A percentile compares a stretch with the other conserved stretches of the same genome.
phyloP scores from a whole-genome alignment of 2,888 invertebrate genomes.

The Iselma pallidipennis region DNA sequence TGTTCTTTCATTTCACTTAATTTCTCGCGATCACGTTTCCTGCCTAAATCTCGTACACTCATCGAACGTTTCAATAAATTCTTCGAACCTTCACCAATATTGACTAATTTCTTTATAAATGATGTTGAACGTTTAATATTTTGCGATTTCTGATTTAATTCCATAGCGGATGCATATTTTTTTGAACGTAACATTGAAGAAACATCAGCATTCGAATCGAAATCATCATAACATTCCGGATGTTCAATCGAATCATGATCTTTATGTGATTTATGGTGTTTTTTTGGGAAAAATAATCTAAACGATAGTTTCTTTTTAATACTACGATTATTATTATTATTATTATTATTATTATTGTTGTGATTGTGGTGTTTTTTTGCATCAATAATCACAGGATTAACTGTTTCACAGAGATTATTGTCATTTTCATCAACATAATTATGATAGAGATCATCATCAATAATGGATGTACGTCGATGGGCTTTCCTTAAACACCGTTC shows the following conservation, averaged over 20 bases:
- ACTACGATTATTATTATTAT: conserved; percentile 19
- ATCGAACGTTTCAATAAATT: conserved; percentile 48
- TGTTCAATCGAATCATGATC: conserved; percentile 38
- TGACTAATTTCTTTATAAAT: conserved; percentile 47
- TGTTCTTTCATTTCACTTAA: conserved; percentile 48
- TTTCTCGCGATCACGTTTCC: conserved; percentile 43
- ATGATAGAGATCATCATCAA: conserved; percentile 32
- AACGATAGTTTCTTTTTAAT: conserved; percentile 44
- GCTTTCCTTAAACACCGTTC: conserved; percentile 29
- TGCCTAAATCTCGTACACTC: conserved; percentile 49
- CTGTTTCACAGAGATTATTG: conserved; percentile 27
- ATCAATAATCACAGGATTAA: conserved; percentile 16
- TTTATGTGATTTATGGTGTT: conserved; percentile 36
- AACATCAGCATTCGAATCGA: conserved; percentile 32
- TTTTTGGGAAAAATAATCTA: conserved; percentile 39
- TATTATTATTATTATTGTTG: neutral
- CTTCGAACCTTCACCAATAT: conserved; percentile 46
- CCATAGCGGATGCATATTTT: conserved; percentile 43
- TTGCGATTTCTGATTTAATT: conserved; percentile 35
- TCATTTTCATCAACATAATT: conserved; percentile 38
- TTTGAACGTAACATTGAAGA: conserved; percentile 35
- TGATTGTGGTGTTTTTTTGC: neutral
- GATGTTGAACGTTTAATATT: conserved; percentile 44
- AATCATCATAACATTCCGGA: conserved; percentile 40
- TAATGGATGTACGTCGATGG: conserved; percentile 34